phyloP scores from a whole-genome alignment of 1,140 invertebrate species.

The Nasonia longicornis region DNA sequence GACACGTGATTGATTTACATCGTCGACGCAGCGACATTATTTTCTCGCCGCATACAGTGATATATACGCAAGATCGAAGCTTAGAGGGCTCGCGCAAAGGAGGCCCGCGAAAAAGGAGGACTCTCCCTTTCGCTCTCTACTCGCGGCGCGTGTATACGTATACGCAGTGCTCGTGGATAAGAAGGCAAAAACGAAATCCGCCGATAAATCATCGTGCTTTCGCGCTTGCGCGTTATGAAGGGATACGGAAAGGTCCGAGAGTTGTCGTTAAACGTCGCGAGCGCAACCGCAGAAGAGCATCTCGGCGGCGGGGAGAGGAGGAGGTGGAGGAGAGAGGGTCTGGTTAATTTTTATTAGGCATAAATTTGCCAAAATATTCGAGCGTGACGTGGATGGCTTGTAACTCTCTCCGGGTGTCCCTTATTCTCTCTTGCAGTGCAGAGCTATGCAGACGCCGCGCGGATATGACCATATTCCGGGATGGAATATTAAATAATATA shows the following conservation, averaged over 20 bases:
- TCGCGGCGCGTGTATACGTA: neutral
- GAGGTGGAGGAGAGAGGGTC: slow-evolving; percentile 41
- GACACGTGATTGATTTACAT: slow-evolving; percentile 64
- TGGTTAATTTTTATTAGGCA: slow-evolving; percentile 67
- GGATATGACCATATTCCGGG: slow-evolving; percentile 25
- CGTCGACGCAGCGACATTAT: slow-evolving; percentile 54
- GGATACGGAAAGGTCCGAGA: slow-evolving; percentile 44
- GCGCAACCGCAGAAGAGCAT: slow-evolving; percentile 13
- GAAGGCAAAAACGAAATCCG: slow-evolving; percentile 53
- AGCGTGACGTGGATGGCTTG: slow-evolving; percentile 61
- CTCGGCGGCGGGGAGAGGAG: neutral
- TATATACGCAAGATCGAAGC: slow-evolving; percentile 38
- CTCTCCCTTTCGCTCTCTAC: neutral
- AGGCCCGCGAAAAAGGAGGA: slow-evolving; percentile 22
- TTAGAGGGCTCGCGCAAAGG: slow-evolving; percentile 19
- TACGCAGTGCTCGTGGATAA: neutral
- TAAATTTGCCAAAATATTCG: slow-evolving; percentile 68
- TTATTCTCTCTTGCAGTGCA: slow-evolving; percentile 41
- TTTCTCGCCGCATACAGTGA: slow-evolving; percentile 38
- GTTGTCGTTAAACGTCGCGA: slow-evolving; percentile 40
- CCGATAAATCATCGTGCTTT: slow-evolving; percentile 61
- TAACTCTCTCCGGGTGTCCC: slow-evolving; percentile 57
- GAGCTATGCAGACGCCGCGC: neutral
- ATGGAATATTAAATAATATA: slow-evolving; percentile 42
- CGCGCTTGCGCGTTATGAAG: slow-evolving; percentile 42